Base-by-base conservation (phyloP, 64 coral and sea anemone genomes). In the Platygyra sinensis region DNA sequence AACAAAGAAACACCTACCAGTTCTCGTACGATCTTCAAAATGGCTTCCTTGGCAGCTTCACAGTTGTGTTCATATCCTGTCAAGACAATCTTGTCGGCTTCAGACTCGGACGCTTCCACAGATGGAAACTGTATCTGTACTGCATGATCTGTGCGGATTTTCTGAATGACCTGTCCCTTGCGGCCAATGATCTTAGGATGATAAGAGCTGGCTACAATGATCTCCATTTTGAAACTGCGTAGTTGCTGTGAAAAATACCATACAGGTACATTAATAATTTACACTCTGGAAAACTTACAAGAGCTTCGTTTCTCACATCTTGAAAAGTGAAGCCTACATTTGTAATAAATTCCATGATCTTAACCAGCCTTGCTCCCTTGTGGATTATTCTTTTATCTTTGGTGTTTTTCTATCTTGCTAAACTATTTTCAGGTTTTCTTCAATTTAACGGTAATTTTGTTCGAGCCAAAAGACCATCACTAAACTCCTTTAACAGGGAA, bases 171-270 rank as follows among this genome's bases (percentile, higher is more conserved):
- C 15, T 80, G 86, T 9, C 97, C 97, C 24, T 90, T 93, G 2
- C 97, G 97, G 19, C 97, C 97, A 51, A 99, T 99, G 83, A 99
- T 99, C 91, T 99, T 99, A 5, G 97, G 97, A 72, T 99, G 97
- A 51, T 99, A 95, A 17, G 79, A 71, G 31, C 79, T 88, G 49
- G 95, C 91, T 5, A 99, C 85, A 8, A 27, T 81, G 0, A 99
- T 79, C 49, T 95, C 94, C 82, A 99, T 72, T 71, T 91, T 95
- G 79, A 99, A 99, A 61, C 72, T 96, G 15, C 97, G 97, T 36
- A 99, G 76, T 31, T 89, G 94, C 97, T 99, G 72, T 2, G n/a
- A 11, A 67, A 50, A 60, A 14, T 24, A 71, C 14, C 5, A 20
- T 15, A 87, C 24, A 52, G 28, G 0, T 0, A 1, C 12, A 57